A percentile compares a stretch with the other conserved stretches of the same genome.
Evolutionary conservation across 1,140 invertebrate species (phyloP).

Genomic region (Mya arenaria): DNA sequence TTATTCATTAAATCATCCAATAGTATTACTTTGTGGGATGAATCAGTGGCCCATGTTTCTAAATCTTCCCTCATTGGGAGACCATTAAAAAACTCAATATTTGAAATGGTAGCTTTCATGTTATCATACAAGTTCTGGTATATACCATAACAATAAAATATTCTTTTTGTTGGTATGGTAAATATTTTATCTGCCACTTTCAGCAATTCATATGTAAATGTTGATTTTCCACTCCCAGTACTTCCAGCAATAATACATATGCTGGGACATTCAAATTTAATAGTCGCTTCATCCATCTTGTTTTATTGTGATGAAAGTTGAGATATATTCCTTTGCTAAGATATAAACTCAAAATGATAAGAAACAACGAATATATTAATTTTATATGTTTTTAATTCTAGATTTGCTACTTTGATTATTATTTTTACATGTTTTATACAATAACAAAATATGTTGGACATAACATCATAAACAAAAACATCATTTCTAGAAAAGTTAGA

Average conservation of each 20-base stretch:
- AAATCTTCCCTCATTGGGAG: neutral
- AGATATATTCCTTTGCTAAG: neutral
- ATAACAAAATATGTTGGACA: neutral
- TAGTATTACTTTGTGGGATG: neutral
- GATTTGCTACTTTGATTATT: constrained; percentile 7
- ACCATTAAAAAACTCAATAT: constrained; percentile 26
- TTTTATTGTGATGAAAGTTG: neutral
- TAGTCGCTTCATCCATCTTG: neutral
- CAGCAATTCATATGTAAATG: neutral
- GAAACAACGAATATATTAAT: neutral
- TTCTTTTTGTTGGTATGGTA: neutral
- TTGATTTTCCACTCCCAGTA: constrained; percentile 20
- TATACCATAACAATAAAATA: constrained; percentile 19
- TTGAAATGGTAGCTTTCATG: neutral
- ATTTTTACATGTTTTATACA: neutral
- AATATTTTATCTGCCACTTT: constrained; percentile 2
- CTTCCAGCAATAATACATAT: constrained; percentile 9
- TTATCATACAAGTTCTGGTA: constrained; percentile 7
- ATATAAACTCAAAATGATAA: neutral
- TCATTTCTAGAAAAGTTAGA: neutral
- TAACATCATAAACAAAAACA: neutral
- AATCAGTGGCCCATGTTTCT: neutral
- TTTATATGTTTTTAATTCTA: neutral
- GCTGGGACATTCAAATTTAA: constrained; percentile 20
- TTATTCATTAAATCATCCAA: constrained; percentile 9